These are phyloP conservation scores for Diloba caeruleocephala DNA, from an alignment of 2,888 invertebrate genomes.

Conservation along the genomic window DNA sequence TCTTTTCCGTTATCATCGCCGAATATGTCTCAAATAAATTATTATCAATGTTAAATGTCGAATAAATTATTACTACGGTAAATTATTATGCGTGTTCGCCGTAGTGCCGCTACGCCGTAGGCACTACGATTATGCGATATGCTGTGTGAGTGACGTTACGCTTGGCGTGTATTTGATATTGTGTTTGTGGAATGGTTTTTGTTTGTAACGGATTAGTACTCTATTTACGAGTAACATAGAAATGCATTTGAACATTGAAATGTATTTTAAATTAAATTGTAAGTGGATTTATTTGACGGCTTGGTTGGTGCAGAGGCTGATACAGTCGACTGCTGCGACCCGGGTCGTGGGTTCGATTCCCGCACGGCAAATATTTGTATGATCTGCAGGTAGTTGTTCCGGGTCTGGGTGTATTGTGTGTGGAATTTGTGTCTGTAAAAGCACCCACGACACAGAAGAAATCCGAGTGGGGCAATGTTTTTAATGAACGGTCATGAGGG, in stretches of 20 bases:
- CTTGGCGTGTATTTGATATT: constrained; percentile 28
- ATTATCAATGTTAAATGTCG: constrained; percentile 43
- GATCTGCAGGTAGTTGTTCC: too few relatives aligned
- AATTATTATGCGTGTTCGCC: constrained; percentile 40
- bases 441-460: too few relatives aligned
- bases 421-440: too few relatives aligned
- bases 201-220: constrained; percentile 16
- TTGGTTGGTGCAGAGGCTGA: too few relatives aligned
- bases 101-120: constrained; percentile 34
- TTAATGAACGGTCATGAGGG: too few relatives aligned
- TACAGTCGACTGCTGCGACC: too few relatives aligned
- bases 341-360: too few relatives aligned
- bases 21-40: constrained; percentile 55
- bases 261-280: too few relatives aligned
- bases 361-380: too few relatives aligned
- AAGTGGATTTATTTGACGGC: too few relatives aligned
- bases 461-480: too few relatives aligned
- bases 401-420: too few relatives aligned
- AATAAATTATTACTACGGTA: constrained; percentile 44
- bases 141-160: constrained; percentile 30
- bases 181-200: constrained; percentile 5
- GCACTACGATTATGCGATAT: constrained; percentile 25
- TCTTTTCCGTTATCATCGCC: constrained; percentile 53
- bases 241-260: constrained; percentile 18
- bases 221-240: constrained; percentile 6